A percentile compares a stretch with the other conserved stretches of the same genome.
phyloP scores from a whole-genome alignment of 2,797 vertebrate genomes.

The Dipus sagitta region DNA sequence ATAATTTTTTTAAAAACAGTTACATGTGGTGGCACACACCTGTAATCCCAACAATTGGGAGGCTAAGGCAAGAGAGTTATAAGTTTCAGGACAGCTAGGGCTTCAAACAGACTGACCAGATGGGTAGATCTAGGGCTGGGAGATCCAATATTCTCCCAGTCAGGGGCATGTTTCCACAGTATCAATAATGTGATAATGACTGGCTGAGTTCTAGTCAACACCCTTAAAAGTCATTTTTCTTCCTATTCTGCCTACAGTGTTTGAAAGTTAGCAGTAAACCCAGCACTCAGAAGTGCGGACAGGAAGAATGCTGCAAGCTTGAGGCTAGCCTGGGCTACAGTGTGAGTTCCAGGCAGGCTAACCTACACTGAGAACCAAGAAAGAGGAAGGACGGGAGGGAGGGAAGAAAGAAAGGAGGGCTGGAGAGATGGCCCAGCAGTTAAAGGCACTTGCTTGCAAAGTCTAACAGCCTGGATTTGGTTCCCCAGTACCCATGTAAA shows the following conservation, averaged over 20 bases:
- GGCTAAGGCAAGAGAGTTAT: too few relatives aligned
- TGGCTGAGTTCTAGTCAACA: neutral
- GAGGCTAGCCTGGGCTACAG: neutral
- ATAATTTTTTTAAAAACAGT: too few relatives aligned
- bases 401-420: too few relatives aligned
- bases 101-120: slow-evolving; percentile 38
- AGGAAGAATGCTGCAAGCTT: neutral
- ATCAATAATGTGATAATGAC: neutral
- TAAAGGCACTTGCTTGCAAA: too few relatives aligned
- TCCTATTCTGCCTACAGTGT: neutral
- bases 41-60: too few relatives aligned
- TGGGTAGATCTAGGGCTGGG: neutral
- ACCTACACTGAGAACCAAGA: neutral
- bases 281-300: neutral
- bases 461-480: too few relatives aligned
- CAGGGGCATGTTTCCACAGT: neutral
- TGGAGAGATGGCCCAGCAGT: too few relatives aligned
- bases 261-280: neutral
- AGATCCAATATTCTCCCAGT: neutral
- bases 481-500: too few relatives aligned
- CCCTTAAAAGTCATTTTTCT: neutral
- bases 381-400: too few relatives aligned
- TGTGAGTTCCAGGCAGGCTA: neutral
- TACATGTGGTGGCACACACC: neutral
- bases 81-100: neutral